A percentile compares a stretch with the other conserved stretches of the same genome.
These are phyloP conservation scores for Pachyramphus minor DNA, from an alignment of 2,113 vertebrate genomes.

Conservation along the genomic window DNA sequence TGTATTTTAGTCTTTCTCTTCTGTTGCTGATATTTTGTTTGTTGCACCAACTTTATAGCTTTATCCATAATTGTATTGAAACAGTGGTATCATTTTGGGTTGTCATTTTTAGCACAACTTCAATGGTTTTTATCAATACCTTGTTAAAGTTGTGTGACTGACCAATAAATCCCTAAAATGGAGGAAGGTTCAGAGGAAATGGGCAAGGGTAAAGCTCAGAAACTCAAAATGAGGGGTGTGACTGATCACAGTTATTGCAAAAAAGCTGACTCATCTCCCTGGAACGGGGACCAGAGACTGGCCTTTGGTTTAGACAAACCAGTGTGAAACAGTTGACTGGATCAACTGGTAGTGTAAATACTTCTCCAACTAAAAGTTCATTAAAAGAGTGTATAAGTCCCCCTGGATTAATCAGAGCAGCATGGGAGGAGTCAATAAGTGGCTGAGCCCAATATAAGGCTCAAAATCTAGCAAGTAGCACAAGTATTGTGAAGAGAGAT, in stretches of 20 bases:
- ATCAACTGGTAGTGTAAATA: not conserved
- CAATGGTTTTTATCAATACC: not conserved
- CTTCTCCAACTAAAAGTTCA: not conserved
- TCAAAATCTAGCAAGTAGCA: not conserved
- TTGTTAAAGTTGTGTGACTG: not conserved
- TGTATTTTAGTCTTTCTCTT: constrained; percentile 65
- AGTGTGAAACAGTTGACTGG: not conserved
- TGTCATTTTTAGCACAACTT: not conserved
- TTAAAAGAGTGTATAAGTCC: not conserved
- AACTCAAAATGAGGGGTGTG: not conserved
- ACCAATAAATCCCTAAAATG: not conserved
- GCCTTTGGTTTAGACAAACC: not conserved
- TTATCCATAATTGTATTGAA: not conserved
- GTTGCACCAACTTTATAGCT: not conserved
- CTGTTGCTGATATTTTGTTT: constrained; percentile 55
- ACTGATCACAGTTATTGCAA: not conserved
- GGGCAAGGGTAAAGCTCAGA: not conserved
- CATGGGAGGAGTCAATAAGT: not conserved
- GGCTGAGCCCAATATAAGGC: too few relatives aligned
- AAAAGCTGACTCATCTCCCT: not conserved
- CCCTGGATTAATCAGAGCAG: not conserved
- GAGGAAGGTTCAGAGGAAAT: not conserved
- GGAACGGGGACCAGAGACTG: not conserved
- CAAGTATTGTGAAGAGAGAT: not conserved
- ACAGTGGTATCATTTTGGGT: not conserved